Conservation (phyloP, 2,888 invertebrate species). For the Parnassius mnemosyne region DNA sequence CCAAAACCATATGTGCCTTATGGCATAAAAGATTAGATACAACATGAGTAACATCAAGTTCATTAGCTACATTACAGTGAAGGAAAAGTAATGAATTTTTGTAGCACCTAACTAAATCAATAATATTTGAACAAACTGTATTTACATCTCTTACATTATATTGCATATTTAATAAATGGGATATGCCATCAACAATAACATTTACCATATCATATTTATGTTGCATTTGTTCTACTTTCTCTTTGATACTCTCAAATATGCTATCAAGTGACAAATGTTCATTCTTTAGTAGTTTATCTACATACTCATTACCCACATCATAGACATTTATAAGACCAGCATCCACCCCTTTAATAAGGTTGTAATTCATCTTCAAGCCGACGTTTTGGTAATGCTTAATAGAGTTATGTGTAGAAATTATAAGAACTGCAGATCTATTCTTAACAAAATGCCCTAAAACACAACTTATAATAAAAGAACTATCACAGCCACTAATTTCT, state of each 20-base stretch:
- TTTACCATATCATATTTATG: slow-evolving; percentile 65
- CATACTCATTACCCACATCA: slow-evolving; percentile 53
- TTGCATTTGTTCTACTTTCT: slow-evolving; percentile 55
- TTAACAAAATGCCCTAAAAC: slow-evolving; percentile 82
- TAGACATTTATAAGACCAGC: slow-evolving; percentile 54
- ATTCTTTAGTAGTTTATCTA: slow-evolving; percentile 43
- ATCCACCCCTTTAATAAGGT: slow-evolving; percentile 76
- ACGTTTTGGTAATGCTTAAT: slow-evolving; percentile 87
- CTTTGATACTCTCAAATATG: slow-evolving; percentile 61
- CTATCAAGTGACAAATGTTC: slow-evolving; percentile 55
- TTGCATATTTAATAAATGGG: slow-evolving; percentile 85
- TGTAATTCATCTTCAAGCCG: slow-evolving; percentile 87
- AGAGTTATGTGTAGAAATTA: slow-evolving; percentile 86
- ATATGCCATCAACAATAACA: slow-evolving; percentile 86
- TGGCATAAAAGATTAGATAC: slow-evolving; percentile 83
- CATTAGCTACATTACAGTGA: slow-evolving; percentile 81
- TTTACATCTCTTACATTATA: slow-evolving; percentile 75
- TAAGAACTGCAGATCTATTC: slow-evolving; percentile 79
- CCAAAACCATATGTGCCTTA: slow-evolving; percentile 82
- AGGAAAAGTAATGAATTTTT: slow-evolving; percentile 68
- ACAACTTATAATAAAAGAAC: slow-evolving; percentile 86
- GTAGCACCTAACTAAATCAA: slow-evolving; percentile 52
- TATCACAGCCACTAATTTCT: slow-evolving; percentile 86
- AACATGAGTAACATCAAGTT: slow-evolving; percentile 78
- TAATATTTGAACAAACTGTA: slow-evolving; percentile 69